Percentiles rank a stretch among this genome's conserved stretches.
Evolutionary conservation across 2,113 vertebrate species (phyloP).

Genomic region (Gobius niger): DNA sequence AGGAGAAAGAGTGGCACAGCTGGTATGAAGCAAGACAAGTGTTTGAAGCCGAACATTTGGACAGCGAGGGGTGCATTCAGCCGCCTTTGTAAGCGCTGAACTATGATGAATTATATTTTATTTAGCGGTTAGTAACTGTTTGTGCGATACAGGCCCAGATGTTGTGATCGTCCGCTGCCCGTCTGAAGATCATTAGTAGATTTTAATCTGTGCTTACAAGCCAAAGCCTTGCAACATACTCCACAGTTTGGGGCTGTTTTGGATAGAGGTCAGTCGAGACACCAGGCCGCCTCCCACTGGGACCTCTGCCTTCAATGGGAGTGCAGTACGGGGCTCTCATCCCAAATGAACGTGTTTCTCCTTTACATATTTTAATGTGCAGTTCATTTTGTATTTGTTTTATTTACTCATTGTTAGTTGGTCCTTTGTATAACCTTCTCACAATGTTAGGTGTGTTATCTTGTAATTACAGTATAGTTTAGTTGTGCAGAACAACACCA

Average conservation of each 20-base stretch:
- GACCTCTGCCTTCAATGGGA: constrained; percentile 54
- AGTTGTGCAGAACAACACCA: neutral
- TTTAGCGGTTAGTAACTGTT: constrained; percentile 11
- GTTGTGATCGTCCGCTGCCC: constrained; percentile 11
- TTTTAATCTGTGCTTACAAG: constrained; percentile 22
- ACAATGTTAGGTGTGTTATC: neutral
- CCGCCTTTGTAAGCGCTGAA: constrained; percentile 7
- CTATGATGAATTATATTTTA: constrained; percentile 15
- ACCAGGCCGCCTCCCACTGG: constrained; percentile 56
- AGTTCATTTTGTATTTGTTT: neutral
- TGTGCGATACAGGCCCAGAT: constrained; percentile 19
- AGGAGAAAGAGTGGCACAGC: constrained; percentile 29
- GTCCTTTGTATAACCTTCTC: no score
- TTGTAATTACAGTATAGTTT: neutral
- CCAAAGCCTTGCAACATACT: constrained; percentile 29
- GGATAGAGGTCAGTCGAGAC: constrained; percentile 48
- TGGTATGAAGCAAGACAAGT: constrained; percentile 30
- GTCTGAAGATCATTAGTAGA: constrained; percentile 22
- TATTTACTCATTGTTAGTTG: no score
- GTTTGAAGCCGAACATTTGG: constrained; percentile 30
- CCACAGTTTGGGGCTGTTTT: constrained; percentile 38
- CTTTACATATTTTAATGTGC: constrained; percentile 27
- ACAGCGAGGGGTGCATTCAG: constrained; percentile 23
- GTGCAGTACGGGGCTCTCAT: constrained; percentile 5
- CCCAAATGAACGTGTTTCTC: neutral